Evolutionary conservation across 2,797 vertebrate species (phyloP).

Genomic region (Lithobates pipiens): DNA sequence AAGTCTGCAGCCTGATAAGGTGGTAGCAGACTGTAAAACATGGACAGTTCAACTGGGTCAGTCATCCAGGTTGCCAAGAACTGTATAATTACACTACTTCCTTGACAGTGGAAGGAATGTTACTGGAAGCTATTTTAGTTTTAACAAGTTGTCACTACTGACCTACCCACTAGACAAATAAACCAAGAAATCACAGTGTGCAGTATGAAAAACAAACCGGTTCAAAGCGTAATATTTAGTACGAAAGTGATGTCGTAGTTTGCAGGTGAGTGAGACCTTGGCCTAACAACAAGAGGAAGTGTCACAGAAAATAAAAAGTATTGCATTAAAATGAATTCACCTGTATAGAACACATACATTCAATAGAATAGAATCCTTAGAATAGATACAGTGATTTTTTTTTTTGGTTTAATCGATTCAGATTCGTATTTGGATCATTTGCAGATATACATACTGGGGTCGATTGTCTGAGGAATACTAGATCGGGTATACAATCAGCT

Average conservation of each 20-base stretch:
- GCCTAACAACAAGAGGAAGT: not conserved
- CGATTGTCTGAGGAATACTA: too few relatives aligned
- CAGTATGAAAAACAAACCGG: not conserved
- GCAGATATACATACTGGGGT: too few relatives aligned
- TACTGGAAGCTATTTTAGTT: constrained; percentile 43
- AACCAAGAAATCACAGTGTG: constrained; percentile 6
- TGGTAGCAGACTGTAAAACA: too few relatives aligned
- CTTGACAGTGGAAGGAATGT: constrained; percentile 33
- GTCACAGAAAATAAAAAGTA: not conserved
- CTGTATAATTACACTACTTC: constrained; percentile 1
- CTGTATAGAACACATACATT: too few relatives aligned
- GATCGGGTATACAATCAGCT: too few relatives aligned
- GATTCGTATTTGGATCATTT: too few relatives aligned
- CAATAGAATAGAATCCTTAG: not conserved
- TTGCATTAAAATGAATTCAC: not conserved
- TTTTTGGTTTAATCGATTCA: too few relatives aligned
- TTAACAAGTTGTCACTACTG: constrained; percentile 29
- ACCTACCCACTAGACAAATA: constrained; percentile 50
- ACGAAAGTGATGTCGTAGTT: not conserved
- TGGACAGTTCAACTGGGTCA: too few relatives aligned
- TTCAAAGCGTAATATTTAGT: constrained; percentile 2
- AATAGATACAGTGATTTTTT: too few relatives aligned
- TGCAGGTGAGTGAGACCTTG: not conserved
- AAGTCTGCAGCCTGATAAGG: too few relatives aligned
- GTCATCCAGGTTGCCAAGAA: not conserved